These are phyloP conservation scores for Neoniphon sammara DNA, from an alignment of 2,797 vertebrate genomes.

Conservation along the genomic window DNA sequence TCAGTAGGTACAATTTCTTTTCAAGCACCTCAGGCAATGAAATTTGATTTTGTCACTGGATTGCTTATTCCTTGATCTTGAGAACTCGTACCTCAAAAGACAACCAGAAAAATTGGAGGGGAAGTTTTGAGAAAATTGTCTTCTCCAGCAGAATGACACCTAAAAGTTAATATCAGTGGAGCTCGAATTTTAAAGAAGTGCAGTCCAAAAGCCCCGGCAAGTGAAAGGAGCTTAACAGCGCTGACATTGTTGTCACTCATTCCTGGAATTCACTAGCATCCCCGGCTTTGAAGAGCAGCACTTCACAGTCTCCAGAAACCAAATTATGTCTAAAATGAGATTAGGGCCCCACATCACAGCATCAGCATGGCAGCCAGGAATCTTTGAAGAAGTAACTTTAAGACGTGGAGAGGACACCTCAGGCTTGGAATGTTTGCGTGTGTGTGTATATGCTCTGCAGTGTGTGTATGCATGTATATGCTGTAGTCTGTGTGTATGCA, in stretches of 20 bases:
- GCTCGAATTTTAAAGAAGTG: slow-evolving; percentile 34
- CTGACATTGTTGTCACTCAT: slow-evolving; percentile 63
- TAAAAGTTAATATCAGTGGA: slow-evolving; percentile 32
- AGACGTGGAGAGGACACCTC: slow-evolving; percentile 26
- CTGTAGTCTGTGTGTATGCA: slow-evolving; percentile 9
- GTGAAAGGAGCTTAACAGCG: slow-evolving; percentile 61
- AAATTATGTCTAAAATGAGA: slow-evolving; percentile 68
- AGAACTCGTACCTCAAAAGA: slow-evolving; percentile 36
- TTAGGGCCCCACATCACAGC: slow-evolving; percentile 60
- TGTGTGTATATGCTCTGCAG: slow-evolving; percentile 12
- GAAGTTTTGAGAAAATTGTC: slow-evolving; percentile 30
- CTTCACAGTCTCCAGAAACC: slow-evolving; percentile 64
- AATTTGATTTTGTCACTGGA: slow-evolving; percentile 11
- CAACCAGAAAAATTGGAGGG: slow-evolving; percentile 15
- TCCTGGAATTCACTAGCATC: slow-evolving; percentile 44
- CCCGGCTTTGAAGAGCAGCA: slow-evolving; percentile 59
- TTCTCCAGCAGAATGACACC: slow-evolving; percentile 24
- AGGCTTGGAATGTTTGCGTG: slow-evolving; percentile 3
- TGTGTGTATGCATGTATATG: not conserved
- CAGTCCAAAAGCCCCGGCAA: slow-evolving; percentile 56
- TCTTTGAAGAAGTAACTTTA: slow-evolving; percentile 63
- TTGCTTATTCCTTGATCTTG: slow-evolving; percentile 38
- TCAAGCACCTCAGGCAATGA: slow-evolving; percentile 3
- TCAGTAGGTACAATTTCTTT: slow-evolving; percentile 29
- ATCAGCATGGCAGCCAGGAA: slow-evolving; percentile 44